phyloP scores from a whole-genome alignment of 2,113 vertebrate genomes.

The Osmerus eperlanus region DNA sequence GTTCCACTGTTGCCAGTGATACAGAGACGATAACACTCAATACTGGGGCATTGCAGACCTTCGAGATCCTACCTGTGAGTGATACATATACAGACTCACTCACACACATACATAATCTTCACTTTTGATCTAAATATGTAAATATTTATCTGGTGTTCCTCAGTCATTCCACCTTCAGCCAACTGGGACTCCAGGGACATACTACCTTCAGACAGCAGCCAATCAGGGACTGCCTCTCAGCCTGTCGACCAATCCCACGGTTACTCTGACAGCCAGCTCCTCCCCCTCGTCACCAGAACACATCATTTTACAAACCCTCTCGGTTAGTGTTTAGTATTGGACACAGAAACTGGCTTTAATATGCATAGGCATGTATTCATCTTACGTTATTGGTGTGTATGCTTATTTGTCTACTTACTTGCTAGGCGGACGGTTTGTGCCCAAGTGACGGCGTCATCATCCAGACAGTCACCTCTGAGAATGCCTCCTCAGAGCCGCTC shows the following conservation, averaged over 20 bases:
- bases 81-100: neutral
- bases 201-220: slow-evolving; percentile 89
- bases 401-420: neutral
- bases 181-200: slow-evolving; percentile 93
- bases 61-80: slow-evolving; percentile 96
- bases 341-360: too few relatives aligned
- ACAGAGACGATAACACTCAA: slow-evolving; percentile 92
- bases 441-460: slow-evolving; percentile 92
- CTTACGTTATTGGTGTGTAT: neutral
- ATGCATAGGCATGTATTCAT: neutral
- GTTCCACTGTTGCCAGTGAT: slow-evolving; percentile 76
- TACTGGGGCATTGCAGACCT: slow-evolving; percentile 88
- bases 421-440: slow-evolving; percentile 87
- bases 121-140: too few relatives aligned
- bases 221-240: slow-evolving; percentile 90
- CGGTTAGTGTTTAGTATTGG: slow-evolving; percentile 70
- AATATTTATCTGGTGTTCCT: neutral
- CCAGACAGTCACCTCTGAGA: slow-evolving; percentile 86
- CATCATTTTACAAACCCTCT: slow-evolving; percentile 95
- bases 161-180: slow-evolving; percentile 98
- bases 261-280: slow-evolving; percentile 83
- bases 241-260: slow-evolving; percentile 78
- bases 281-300: slow-evolving; percentile 92
- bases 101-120: neutral
- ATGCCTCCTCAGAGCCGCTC: slow-evolving; percentile 74